phyloP scores from a whole-genome alignment of 2,797 vertebrate species.

The Erpetoichthys calabaricus region DNA sequence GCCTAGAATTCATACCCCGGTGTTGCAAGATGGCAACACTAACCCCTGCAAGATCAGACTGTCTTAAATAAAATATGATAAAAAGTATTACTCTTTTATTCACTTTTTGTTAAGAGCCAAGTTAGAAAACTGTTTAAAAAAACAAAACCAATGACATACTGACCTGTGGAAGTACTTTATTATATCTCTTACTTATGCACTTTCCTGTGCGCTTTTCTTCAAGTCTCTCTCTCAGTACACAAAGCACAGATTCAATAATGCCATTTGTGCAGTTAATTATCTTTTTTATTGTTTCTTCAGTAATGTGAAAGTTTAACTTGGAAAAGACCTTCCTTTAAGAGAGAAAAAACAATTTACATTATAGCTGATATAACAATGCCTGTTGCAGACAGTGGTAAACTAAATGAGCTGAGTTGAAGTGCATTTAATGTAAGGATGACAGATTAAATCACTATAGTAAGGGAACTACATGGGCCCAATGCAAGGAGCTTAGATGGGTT shows the following conservation, averaged over 20 bases:
- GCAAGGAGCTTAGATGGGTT: slow-evolving; percentile 9
- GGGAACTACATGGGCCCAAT: slow-evolving; percentile 1
- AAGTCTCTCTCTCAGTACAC: slow-evolving; percentile 43
- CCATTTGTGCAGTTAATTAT: slow-evolving; percentile 39
- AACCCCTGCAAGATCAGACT: too few relatives aligned
- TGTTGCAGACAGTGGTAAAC: too few relatives aligned
- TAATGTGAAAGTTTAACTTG: slow-evolving; percentile 50
- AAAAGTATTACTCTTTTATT: neutral
- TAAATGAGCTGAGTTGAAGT: too few relatives aligned
- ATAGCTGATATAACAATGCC: too few relatives aligned
- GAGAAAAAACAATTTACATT: slow-evolving; percentile 7
- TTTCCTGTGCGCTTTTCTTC: slow-evolving; percentile 33
- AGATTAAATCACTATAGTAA: neutral
- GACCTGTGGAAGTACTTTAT: slow-evolving; percentile 12
- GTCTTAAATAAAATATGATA: neutral
- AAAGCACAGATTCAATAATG: slow-evolving; percentile 46
- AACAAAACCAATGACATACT: neutral
- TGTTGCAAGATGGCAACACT: too few relatives aligned
- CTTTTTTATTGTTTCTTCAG: slow-evolving; percentile 41
- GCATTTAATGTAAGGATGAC: too few relatives aligned
- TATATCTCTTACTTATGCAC: slow-evolving; percentile 8
- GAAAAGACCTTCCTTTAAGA: slow-evolving; percentile 58
- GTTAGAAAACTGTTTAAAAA: too few relatives aligned
- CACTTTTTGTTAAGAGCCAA: neutral
- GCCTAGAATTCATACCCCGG: too few relatives aligned